Base-by-base conservation (phyloP, 1,140 invertebrate species). In the Calycopis cecrops region DNA sequence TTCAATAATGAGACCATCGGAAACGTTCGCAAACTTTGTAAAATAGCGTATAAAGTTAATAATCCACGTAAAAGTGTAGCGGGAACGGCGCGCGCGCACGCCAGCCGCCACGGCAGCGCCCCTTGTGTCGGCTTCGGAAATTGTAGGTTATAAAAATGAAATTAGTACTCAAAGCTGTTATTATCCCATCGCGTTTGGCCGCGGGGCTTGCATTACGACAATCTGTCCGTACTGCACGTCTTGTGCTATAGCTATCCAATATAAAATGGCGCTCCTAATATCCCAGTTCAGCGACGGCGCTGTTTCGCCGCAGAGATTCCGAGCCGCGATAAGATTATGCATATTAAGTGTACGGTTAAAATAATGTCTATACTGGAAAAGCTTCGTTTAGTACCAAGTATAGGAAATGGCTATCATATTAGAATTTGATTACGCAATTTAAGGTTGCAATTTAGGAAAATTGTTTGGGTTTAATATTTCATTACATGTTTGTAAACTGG, bases 161-260 rank as follows among this genome's bases (percentile, higher is more conserved):
- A 88, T 88, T 88, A 88, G 85, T 88, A 85, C 79, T 77, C 84
- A 88, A 88, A 88, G 83, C 74, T 88, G 85, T 88, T 88, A 88
- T 88, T 88, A 88, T 88, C 85, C 85, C 87, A 85, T 88, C 85
- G 87, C 79, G 77, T 83, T 85, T 84, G 80, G 79, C 87, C 79
- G 76, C 76, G 73, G 79, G 83, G 72, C 80, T 85, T 85, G 80
- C 80, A 85, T 85, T 86, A 83, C 83, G 83, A 85, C 83, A 85
- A 84, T 85, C 81, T 85, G 85, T 84, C 82, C 83, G 82, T 87
- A 82, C 80, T 77, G 81, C 83, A 83, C 79, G 83, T 83, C 82
- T 80, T 79, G 76, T 79, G 75, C 79, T 84, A 82, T 80, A 84
- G 76, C 79, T 79, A 87, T 80, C 76, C 79, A 81, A 85, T 85